These are phyloP conservation scores for Elaphurus davidianus DNA, from an alignment of 2,113 vertebrate species.

Conservation along the genomic window DNA sequence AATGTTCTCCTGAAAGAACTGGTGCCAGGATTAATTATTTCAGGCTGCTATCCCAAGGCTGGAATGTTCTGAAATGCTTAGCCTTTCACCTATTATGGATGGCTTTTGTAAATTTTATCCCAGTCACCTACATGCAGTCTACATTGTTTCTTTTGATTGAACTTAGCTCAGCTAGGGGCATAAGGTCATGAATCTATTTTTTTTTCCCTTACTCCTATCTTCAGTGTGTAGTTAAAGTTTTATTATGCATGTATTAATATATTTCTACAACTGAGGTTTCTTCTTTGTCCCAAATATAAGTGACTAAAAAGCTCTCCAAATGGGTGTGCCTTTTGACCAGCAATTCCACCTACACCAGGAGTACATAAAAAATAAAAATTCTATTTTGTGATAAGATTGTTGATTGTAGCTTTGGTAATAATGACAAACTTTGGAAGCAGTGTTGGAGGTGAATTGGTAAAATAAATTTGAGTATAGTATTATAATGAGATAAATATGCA, in stretches of 20 bases:
- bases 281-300: background rate
- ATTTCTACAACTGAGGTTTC: background rate
- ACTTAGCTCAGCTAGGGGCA: background rate
- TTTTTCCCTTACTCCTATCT: background rate
- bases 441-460: background rate
- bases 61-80: slow-evolving; percentile 17
- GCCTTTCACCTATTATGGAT: background rate
- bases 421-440: background rate
- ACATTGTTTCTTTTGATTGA: background rate
- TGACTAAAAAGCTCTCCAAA: background rate
- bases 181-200: background rate
- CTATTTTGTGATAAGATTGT: background rate
- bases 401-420: background rate
- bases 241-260: background rate
- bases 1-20: slow-evolving; percentile 1
- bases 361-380: background rate
- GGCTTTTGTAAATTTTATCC: background rate
- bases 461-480: background rate
- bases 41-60: background rate
- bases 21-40: slow-evolving; percentile 20
- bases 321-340: background rate
- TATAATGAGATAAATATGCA: background rate
- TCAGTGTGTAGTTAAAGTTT: background rate
- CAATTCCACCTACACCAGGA: background rate
- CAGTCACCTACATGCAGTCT: background rate